Percentiles rank a stretch among this genome's conserved stretches.
Evolutionary conservation across 2,888 invertebrate species (phyloP).

Genomic region (Chromoteleia sp.): DNA sequence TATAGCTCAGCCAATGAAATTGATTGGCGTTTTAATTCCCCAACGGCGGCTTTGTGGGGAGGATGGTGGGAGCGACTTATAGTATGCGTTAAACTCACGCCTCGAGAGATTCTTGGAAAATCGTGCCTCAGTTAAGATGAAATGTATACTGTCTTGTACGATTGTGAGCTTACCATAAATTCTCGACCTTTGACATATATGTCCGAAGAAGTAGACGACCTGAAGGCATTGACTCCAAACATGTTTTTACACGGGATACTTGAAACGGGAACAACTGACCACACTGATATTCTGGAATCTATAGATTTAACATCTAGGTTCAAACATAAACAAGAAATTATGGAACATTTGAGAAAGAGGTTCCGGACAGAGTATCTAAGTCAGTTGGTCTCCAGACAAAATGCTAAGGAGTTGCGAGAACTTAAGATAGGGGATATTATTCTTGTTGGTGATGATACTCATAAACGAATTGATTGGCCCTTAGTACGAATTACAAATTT

Average conservation of each 20-base stretch:
- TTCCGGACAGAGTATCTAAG: conserved; percentile 60
- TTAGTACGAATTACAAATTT: conserved; percentile 62
- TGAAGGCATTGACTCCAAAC: conserved; percentile 63
- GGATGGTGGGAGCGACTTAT: conserved; percentile 84
- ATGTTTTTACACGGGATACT: conserved; percentile 69
- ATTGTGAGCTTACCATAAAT: conserved; percentile 80
- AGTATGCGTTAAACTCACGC: conserved; percentile 79
- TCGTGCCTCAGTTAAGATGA: conserved; percentile 75
- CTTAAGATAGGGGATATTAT: conserved; percentile 67
- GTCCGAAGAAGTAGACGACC: conserved; percentile 66
- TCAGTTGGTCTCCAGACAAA: conserved; percentile 11
- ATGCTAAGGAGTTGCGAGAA: neutral
- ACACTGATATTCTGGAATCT: conserved; percentile 43
- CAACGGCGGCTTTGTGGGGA: conserved; percentile 83
- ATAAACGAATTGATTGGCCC: conserved; percentile 70
- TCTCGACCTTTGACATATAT: conserved; percentile 78
- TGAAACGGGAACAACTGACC: conserved; percentile 49
- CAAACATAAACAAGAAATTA: conserved; percentile 44
- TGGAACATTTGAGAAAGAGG: conserved; percentile 45
- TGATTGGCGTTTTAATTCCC: conserved; percentile 81
- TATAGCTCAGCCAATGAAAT: conserved; percentile 63
- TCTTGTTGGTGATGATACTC: conserved; percentile 67
- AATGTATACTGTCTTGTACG: conserved; percentile 75
- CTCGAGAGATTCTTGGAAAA: conserved; percentile 79
- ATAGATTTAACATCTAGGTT: conserved; percentile 36